These are phyloP conservation scores for Elephas maximus DNA, from an alignment of 2,113 vertebrate species.

Conservation along the genomic window DNA sequence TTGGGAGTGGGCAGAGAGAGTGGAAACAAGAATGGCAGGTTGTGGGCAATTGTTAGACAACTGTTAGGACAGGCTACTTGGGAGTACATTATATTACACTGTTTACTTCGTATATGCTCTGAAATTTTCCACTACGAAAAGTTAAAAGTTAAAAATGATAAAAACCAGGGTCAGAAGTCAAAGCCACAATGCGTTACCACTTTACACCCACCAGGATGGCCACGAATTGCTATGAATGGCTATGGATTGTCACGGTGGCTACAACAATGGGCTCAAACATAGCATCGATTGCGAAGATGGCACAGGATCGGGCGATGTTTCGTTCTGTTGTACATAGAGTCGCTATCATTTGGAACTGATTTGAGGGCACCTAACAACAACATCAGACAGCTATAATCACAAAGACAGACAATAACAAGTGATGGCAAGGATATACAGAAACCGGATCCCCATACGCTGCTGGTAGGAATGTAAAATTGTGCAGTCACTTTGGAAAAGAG, in stretches of 20 bases:
- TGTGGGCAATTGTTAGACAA: background rate
- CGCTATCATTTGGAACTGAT: too few relatives aligned
- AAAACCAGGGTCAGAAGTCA: background rate
- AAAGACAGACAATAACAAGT: background rate
- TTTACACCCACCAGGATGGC: background rate
- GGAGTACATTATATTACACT: background rate
- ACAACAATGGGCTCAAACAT: too few relatives aligned
- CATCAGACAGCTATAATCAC: background rate
- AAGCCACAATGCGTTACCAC: background rate
- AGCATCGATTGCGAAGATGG: too few relatives aligned
- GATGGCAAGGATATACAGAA: background rate
- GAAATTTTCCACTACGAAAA: constrained; percentile 1
- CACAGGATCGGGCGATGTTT: too few relatives aligned
- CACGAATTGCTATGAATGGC: too few relatives aligned
- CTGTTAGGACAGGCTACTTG: background rate
- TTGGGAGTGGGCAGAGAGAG: too few relatives aligned
- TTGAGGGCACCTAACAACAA: too few relatives aligned
- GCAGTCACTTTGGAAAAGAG: background rate
- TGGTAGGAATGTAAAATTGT: accelerated
- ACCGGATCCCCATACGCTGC: accelerated
- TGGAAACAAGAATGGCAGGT: background rate
- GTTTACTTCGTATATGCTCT: background rate
- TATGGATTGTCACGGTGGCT: too few relatives aligned
- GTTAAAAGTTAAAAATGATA: background rate
- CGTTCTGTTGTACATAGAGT: too few relatives aligned